These are phyloP conservation scores for Drepana falcataria DNA, from an alignment of 2,888 invertebrate genomes.

Conservation along the genomic window DNA sequence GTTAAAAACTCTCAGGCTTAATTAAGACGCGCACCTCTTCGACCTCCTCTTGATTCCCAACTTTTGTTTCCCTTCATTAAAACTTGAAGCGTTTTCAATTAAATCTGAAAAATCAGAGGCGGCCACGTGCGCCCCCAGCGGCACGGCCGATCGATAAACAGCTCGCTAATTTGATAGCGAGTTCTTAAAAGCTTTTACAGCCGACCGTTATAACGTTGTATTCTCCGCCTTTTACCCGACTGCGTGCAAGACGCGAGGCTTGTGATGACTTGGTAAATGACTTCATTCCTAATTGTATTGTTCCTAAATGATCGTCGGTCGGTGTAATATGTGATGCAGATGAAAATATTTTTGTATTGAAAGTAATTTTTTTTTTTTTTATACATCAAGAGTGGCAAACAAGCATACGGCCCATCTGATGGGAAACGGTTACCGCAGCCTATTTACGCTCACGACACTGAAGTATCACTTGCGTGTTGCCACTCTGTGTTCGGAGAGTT, in stretches of 20 bases:
- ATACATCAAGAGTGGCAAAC: too few relatives aligned
- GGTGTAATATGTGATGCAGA: neutral
- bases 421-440: too few relatives aligned
- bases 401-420: too few relatives aligned
- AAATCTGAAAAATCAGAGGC: constrained; percentile 33
- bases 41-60: constrained; percentile 27
- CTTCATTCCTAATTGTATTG: too few relatives aligned
- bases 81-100: constrained; percentile 58
- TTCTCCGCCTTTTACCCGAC: too few relatives aligned
- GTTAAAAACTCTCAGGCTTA: constrained; percentile 36
- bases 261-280: too few relatives aligned
- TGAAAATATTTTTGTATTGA: neutral
- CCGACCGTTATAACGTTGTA: neutral
- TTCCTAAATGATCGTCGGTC: too few relatives aligned
- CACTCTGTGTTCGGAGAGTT: too few relatives aligned
- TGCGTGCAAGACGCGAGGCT: too few relatives aligned
- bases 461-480: too few relatives aligned
- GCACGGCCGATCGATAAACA: constrained; percentile 15
- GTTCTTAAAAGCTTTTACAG: constrained; percentile 1
- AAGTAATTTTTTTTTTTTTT: too few relatives aligned
- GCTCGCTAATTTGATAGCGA: constrained; percentile 15
- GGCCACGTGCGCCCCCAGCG: constrained; percentile 15
- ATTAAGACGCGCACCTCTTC: constrained; percentile 31
- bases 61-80: constrained; percentile 53
- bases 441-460: too few relatives aligned